Conservation (phyloP, 2,797 vertebrate species). For the Coranthus polyacanthus region DNA sequence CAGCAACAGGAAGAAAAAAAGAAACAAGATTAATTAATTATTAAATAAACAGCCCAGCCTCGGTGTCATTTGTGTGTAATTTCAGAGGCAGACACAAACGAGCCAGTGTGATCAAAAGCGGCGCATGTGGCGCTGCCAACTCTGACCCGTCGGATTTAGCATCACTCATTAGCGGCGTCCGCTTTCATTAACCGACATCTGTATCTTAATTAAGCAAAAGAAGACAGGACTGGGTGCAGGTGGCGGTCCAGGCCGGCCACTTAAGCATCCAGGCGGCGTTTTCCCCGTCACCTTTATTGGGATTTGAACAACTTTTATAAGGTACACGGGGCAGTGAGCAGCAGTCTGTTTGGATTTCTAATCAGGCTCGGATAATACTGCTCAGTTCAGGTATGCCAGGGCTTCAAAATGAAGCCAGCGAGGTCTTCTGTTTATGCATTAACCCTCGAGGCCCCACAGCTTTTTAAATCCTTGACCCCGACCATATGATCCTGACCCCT, state of each 20-base stretch:
- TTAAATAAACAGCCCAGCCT: constrained; percentile 29
- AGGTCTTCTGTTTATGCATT: constrained; percentile 9
- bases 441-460: constrained; percentile 13
- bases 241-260: constrained; percentile 51
- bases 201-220: constrained; percentile 77
- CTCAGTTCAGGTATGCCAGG: not conserved
- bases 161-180: constrained; percentile 72
- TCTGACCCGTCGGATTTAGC: constrained; percentile 67
- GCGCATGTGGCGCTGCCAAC: constrained; percentile 70
- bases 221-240: constrained; percentile 68
- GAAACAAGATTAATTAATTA: constrained; percentile 40
- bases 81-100: constrained; percentile 35
- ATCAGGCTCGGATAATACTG: constrained; percentile 32
- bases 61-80: constrained; percentile 26
- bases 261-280: constrained; percentile 53
- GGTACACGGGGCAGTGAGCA: constrained; percentile 31
- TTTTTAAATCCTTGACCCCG: constrained; percentile 17
- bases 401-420: constrained; percentile 22
- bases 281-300: constrained; percentile 41
- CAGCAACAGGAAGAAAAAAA: constrained; percentile 26
- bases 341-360: constrained; percentile 59
- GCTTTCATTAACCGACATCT: constrained; percentile 77
- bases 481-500: not conserved
- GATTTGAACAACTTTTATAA: constrained; percentile 64
- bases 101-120: constrained; percentile 61